A percentile compares a stretch with the other conserved stretches of the same genome.
These are phyloP conservation scores for Cirrhinus mrigala DNA, from an alignment of 2,797 vertebrate genomes.

Conservation along the genomic window DNA sequence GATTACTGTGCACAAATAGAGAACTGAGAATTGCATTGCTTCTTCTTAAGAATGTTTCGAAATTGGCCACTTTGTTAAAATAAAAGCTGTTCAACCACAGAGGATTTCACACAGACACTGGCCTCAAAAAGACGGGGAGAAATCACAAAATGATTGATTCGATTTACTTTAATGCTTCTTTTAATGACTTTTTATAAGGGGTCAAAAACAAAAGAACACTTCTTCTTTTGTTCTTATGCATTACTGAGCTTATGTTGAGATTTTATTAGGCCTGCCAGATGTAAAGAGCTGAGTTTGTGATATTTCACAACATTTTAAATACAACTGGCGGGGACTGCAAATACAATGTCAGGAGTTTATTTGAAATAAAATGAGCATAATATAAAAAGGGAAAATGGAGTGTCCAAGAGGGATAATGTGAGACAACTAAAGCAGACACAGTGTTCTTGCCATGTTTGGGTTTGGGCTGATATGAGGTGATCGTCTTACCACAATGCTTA, in stretches of 20 bases:
- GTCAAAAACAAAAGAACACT: constrained; percentile 64
- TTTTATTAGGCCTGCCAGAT: constrained; percentile 63
- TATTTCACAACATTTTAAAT: constrained; percentile 58
- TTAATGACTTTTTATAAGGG: constrained; percentile 64
- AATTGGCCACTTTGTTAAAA: constrained; percentile 41
- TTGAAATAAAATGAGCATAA: constrained; percentile 1
- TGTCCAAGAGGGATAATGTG: background rate
- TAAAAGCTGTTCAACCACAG: constrained; percentile 36
- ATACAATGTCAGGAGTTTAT: background rate
- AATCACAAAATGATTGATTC: constrained; percentile 59
- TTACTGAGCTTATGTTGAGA: constrained; percentile 59
- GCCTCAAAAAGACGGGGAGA: constrained; percentile 58
- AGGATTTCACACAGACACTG: constrained; percentile 38
- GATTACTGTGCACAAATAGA: background rate
- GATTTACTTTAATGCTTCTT: constrained; percentile 70
- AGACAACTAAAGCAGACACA: background rate
- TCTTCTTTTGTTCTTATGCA: constrained; percentile 7
- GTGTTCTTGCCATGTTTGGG: constrained; percentile 1
- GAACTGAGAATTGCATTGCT: constrained; percentile 4
- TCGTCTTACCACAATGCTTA: background rate
- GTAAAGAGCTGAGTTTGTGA: constrained; percentile 63
- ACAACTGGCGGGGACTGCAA: background rate
- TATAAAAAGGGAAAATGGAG: background rate
- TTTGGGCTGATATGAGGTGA: background rate
- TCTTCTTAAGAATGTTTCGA: constrained; percentile 5